phyloP scores from a whole-genome alignment of 2,797 vertebrate species.

The Urocyon cinereoargenteus region DNA sequence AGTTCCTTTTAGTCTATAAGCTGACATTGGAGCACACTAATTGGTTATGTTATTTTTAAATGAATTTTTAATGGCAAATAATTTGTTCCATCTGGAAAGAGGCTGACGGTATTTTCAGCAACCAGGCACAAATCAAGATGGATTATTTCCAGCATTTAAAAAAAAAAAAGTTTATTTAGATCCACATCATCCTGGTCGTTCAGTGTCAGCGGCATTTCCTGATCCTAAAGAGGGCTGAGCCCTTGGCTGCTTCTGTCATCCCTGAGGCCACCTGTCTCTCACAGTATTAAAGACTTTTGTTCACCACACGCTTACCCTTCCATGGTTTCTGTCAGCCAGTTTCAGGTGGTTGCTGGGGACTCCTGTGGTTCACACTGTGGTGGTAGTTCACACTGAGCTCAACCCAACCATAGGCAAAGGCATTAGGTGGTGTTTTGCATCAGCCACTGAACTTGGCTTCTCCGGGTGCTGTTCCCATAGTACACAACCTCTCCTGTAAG shows the following conservation, averaged over 20 bases:
- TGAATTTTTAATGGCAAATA: slow-evolving; percentile 67
- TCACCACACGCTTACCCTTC: background rate
- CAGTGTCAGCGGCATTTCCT: slow-evolving; percentile 21
- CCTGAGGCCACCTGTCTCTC: background rate
- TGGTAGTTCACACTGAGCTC: background rate
- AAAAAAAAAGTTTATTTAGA: slow-evolving; percentile 25
- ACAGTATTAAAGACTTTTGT: background rate
- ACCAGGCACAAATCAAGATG: slow-evolving; percentile 44
- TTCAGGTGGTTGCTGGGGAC: background rate
- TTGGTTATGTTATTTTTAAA: slow-evolving; percentile 66
- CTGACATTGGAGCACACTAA: slow-evolving; percentile 50
- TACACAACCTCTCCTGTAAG: background rate
- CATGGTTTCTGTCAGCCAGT: background rate
- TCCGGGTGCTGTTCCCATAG: background rate
- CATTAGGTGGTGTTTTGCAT: background rate
- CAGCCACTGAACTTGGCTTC: background rate
- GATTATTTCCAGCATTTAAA: slow-evolving; percentile 38
- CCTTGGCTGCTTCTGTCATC: background rate
- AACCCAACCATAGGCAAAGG: background rate
- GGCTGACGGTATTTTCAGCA: slow-evolving; percentile 51
- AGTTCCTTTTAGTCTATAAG: slow-evolving; percentile 53
- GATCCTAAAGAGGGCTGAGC: background rate
- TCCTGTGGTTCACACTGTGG: background rate
- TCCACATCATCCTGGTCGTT: background rate
- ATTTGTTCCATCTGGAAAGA: slow-evolving; percentile 65